These are phyloP conservation scores for Microcebus tavaratra DNA, from an alignment of 2,113 vertebrate species.

Conservation along the genomic window DNA sequence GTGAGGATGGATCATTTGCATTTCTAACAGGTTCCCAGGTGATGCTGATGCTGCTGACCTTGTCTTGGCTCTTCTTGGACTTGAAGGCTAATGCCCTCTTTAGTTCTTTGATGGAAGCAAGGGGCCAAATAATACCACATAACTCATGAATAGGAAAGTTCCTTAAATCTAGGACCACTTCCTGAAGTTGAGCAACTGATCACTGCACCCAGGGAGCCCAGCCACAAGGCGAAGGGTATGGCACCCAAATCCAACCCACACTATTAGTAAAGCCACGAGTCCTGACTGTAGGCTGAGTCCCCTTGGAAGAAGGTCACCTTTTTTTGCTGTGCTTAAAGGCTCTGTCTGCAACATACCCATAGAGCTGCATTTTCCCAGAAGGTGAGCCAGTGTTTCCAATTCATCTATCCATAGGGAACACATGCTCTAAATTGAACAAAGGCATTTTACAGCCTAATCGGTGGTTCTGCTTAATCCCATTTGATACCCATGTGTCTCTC, in stretches of 20 bases:
- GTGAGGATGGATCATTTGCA: neutral
- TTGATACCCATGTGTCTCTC: neutral
- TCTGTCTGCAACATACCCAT: neutral
- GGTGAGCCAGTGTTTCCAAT: neutral
- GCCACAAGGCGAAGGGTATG: neutral
- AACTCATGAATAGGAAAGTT: neutral
- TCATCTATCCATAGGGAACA: neutral
- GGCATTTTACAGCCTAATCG: neutral
- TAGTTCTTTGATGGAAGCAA: neutral
- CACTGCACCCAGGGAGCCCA: neutral
- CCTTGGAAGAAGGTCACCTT: neutral
- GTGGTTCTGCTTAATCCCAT: neutral
- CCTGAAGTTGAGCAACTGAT: neutral
- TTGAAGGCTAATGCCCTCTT: neutral
- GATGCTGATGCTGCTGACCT: neutral
- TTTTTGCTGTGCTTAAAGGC: neutral
- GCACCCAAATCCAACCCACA: neutral
- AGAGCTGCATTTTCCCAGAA: neutral
- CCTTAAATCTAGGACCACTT: neutral
- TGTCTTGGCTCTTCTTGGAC: neutral
- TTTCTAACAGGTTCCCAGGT: neutral
- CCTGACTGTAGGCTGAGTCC: neutral
- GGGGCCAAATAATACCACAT: neutral
- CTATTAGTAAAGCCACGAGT: neutral
- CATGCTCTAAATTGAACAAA: neutral